phyloP scores from a whole-genome alignment of 2,113 vertebrate species.

The Oceanodroma tethys region DNA sequence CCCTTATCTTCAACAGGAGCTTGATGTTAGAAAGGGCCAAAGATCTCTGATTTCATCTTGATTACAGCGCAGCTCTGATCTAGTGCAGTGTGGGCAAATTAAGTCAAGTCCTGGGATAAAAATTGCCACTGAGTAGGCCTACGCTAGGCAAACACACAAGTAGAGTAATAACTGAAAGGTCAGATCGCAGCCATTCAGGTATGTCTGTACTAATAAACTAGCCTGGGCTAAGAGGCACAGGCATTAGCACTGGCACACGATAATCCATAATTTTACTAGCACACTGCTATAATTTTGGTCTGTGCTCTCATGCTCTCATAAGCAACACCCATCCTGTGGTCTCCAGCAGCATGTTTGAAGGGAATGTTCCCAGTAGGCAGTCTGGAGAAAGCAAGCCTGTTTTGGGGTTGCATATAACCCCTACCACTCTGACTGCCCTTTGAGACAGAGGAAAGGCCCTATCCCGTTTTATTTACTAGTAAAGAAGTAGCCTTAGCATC shows the following conservation, averaged over 20 bases:
- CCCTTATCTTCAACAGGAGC: neutral
- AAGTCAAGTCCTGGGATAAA: neutral
- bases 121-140: neutral
- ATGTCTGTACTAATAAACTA: neutral
- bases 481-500: neutral
- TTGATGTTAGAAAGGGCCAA: neutral
- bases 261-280: neutral
- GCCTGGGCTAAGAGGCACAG: rapidly evolving
- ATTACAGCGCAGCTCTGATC: neutral
- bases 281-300: neutral
- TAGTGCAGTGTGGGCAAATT: neutral
- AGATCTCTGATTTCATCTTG: neutral
- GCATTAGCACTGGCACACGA: rapidly evolving
- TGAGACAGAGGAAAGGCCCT: neutral
- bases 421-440: neutral
- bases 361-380: neutral
- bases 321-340: neutral
- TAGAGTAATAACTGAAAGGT: neutral
- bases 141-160: neutral
- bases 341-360: neutral
- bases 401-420: neutral
- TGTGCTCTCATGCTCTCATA: neutral
- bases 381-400: neutral
- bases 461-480: neutral
- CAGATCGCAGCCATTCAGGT: neutral